Evolutionary conservation across 2,797 vertebrate species (phyloP).

Genomic region (Falco peregrinus): DNA sequence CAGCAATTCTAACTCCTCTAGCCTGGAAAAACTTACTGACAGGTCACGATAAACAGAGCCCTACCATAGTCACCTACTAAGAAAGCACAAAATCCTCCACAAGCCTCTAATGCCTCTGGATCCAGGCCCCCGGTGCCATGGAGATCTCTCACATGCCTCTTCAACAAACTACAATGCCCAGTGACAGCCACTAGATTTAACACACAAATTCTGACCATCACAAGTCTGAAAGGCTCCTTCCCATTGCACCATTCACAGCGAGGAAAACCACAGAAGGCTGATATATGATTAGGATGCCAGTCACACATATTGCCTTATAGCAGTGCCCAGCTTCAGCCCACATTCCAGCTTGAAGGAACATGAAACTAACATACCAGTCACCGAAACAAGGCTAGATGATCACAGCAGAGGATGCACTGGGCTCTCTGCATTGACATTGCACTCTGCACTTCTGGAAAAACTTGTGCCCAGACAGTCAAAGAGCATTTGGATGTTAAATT

Average conservation of each 20-base stretch:
- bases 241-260: neutral
- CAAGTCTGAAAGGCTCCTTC: neutral
- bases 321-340: neutral
- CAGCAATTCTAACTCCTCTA: neutral
- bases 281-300: constrained; percentile 34
- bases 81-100: neutral
- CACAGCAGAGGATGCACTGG: neutral
- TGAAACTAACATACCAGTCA: neutral
- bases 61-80: neutral
- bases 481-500: neutral
- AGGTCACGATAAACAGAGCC: neutral
- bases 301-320: constrained; percentile 16
- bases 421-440: neutral
- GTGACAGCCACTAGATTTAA: constrained; percentile 19
- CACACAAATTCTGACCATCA: neutral
- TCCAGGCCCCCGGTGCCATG: neutral
- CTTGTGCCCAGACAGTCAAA: neutral
- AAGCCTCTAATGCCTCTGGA: constrained; percentile 9
- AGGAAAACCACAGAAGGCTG: neutral
- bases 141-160: constrained; percentile 5
- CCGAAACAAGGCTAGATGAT: neutral
- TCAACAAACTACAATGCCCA: neutral
- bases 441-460: neutral
- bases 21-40: neutral
- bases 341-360: neutral